Evolutionary conservation across 2,113 vertebrate genomes (phyloP).

Genomic region (Phylloscopus trochilus): DNA sequence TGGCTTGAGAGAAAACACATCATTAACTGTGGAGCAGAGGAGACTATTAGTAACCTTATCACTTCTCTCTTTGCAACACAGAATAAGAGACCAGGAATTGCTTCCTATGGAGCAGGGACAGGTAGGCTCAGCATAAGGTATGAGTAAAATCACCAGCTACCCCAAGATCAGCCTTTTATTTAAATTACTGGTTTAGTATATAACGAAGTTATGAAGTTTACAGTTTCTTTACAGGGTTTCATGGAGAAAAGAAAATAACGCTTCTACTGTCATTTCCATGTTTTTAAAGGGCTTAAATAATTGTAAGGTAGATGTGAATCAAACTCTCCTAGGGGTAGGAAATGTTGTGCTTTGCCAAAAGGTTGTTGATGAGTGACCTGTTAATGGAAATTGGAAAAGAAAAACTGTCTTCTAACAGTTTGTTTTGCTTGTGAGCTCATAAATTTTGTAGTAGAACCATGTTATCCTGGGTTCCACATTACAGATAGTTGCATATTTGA

Average conservation of each 20-base stretch:
- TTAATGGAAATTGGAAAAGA: background rate
- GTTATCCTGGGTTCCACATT: background rate
- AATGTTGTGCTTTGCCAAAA: background rate
- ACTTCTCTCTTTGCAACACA: background rate
- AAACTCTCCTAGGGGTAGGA: background rate
- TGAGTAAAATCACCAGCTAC: background rate
- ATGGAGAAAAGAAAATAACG: fast-evolving
- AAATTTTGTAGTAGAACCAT: background rate
- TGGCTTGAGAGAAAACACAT: background rate
- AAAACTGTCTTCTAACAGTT: background rate
- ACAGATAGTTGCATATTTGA: background rate
- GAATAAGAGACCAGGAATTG: background rate
- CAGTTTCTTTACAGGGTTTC: background rate
- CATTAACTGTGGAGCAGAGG: background rate
- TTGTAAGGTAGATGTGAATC: background rate
- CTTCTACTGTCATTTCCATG: background rate
- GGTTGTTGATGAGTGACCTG: background rate
- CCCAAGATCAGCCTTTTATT: background rate
- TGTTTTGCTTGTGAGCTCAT: slow-evolving; percentile 4
- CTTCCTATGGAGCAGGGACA: background rate
- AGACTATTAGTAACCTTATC: background rate
- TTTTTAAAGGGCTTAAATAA: background rate
- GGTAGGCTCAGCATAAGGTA: background rate
- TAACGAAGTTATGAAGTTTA: background rate
- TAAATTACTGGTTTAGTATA: background rate